Conservation (phyloP, 92 coral and sea anemone genomes). For the Chrysogorgia sp. region DNA sequence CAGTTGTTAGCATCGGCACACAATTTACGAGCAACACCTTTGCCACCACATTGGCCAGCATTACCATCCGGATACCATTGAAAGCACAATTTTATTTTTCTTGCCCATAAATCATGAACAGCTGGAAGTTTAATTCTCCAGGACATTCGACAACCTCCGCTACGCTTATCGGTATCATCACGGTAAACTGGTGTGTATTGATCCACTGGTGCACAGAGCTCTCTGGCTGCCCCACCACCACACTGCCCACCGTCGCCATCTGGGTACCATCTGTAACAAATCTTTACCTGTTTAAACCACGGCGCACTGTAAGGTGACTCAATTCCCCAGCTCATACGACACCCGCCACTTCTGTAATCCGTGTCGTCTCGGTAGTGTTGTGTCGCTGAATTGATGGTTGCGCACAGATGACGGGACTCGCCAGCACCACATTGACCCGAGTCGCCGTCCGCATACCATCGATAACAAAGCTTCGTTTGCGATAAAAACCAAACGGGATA, state of each 20-base stretch:
- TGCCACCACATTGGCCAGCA: conserved; percentile 26
- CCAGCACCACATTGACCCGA: conserved; percentile 32
- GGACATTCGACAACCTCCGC: conserved; percentile 64
- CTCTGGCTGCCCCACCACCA: conserved; percentile 33
- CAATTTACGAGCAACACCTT: conserved; percentile 22
- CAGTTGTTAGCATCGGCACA: conserved; percentile 43
- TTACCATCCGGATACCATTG: conserved; percentile 48
- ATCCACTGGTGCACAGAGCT: conserved; percentile 25
- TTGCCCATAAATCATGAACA: background rate
- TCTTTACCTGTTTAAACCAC: conserved; percentile 25
- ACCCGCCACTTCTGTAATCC: conserved; percentile 27
- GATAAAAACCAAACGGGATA: conserved; percentile 41
- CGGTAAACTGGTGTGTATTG: conserved; percentile 52
- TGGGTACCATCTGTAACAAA: conserved; percentile 38
- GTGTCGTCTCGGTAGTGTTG: conserved; percentile 39
- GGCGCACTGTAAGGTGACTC: conserved; percentile 17
- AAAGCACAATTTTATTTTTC: conserved; percentile 46
- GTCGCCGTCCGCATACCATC: conserved; percentile 20
- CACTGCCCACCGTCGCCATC: conserved; percentile 46
- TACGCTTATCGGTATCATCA: conserved; percentile 70
- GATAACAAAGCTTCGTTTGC: conserved; percentile 32
- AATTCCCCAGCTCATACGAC: conserved; percentile 35
- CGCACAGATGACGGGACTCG: conserved; percentile 6
- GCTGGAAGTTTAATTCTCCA: conserved; percentile 56
- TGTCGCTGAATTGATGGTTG: conserved; percentile 10